Evolutionary conservation across 2,888 invertebrate genomes (phyloP), one percentile per base, ranked within the genome.

Genomic region (Cerastis rubricosa): DNA sequence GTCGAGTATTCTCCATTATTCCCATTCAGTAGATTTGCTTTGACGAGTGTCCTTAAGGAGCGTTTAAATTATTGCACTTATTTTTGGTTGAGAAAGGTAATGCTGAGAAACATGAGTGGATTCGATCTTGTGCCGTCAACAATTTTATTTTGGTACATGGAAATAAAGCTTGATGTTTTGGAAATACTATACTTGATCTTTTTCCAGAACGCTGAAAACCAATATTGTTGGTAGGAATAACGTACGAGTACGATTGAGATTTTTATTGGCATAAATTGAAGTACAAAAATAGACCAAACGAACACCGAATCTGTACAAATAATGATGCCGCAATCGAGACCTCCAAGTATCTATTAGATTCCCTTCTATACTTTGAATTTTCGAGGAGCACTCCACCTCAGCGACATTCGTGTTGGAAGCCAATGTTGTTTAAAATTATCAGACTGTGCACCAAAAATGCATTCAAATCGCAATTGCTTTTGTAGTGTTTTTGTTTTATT

Each of bases 1-100:
- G 93, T 94, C 90, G 92, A 96, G 96, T 91, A 91, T 92, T 90
- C 95, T 94, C 93, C 94, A 96, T 96, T 96, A 95, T 96, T 95
- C 92, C 88, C 90, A 95, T 95, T 94, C 94, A 95, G 92, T 90
- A 91, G 90, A 91, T 94, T 93, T 92, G 93, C 94, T 94, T 94
- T 94, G 94, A 94, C 90, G 94, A 95, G 94, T 92, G 93, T 93
- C 92, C 95, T 95, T 93, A 92, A 83, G 87, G 90, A 93, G 91
- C 94, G 92, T 94, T 95, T 95, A 95, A 95, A 94, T 94, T 92
- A 91, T 92, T 93, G 93, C 90, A 90, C 89, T 91, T 89, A 80
- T 87, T 88, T 89, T 90, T 85, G 83, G 86, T 74, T 72, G 71
- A 79, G 49, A 45, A 85, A 81, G 84, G 85, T 87, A 87, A 86